phyloP scores from a whole-genome alignment of 2,888 invertebrate species.

The Capitulum mitella region DNA sequence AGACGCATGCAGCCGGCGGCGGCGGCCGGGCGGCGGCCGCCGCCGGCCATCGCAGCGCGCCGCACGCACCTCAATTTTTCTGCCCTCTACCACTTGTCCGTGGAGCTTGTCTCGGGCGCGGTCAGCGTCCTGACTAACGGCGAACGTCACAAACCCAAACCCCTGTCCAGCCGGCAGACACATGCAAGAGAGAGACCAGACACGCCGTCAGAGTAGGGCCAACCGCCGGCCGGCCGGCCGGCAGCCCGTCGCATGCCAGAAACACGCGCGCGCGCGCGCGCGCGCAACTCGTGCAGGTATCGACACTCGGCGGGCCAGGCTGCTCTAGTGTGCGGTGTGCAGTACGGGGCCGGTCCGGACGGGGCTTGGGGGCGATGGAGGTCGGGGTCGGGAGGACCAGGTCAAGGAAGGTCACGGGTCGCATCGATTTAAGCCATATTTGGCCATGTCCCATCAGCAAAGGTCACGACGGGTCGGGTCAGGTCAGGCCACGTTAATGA shows the following conservation, averaged over 20 bases:
- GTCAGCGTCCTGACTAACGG: conserved; percentile 99
- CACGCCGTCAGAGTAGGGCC: background rate
- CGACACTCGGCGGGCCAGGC: background rate
- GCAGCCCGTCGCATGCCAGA: conserved; percentile 3
- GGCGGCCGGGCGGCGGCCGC: background rate
- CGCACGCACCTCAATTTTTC: conserved; percentile 99
- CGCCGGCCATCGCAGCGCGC: background rate
- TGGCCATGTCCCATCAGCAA: background rate
- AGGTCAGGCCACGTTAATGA: too few species aligned
- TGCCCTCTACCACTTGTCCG: conserved; percentile 99
- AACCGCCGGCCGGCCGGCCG: background rate
- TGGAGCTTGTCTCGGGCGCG: conserved; percentile 99
- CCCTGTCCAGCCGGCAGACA: conserved; percentile 65
- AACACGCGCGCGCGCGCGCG: background rate
- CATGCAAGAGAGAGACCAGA: conserved; percentile 14
- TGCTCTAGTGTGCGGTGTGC: conserved; percentile 12
- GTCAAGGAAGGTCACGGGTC: background rate
- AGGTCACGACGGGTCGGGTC: too few species aligned
- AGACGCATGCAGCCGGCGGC: background rate
- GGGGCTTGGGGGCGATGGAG: too few species aligned
- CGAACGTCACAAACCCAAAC: conserved; percentile 99
- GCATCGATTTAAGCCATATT: background rate
- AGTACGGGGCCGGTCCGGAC: background rate
- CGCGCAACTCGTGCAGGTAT: background rate
- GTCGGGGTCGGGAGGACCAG: too few species aligned